Base-by-base conservation (phyloP, 2,888 invertebrate species). In the Dermolepida albohirtum region DNA sequence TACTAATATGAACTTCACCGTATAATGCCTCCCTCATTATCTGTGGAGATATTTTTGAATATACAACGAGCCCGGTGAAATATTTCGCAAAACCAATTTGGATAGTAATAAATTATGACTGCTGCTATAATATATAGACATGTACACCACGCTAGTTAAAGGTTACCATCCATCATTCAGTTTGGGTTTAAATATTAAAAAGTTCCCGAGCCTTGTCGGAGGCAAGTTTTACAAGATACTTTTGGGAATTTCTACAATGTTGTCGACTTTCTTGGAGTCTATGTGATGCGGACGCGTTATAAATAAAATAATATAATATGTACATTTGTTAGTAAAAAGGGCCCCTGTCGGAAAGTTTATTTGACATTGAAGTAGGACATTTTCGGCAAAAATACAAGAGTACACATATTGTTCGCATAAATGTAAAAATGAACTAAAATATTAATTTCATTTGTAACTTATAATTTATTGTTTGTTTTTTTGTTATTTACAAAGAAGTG, bases 111-210 rank as follows among this genome's bases (percentile, higher is more conserved):
- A 68, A 65, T 65, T 64, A 64, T 67, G 50, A 17, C 39, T 29
- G 57, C 44, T 65, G 44, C 34, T 62, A 67, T 67, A 71, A 70
- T 68, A 67, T 69, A 71, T 67, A 71, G 73, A 70, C 71, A 69
- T 59, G 71, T 70, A 64, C 64, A 67, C 64, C 66, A 67, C 69
- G 68, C 57, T 69, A 71, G 72, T 71, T 72, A 72, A 73, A 73
- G 72, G 72, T 72, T 66, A 69, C 71, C 74, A 74, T 74, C 73
- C 72, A 74, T 74, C 74, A 74, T 74, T 68, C 70, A 65, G 68
- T 71, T 69, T 62, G 43, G 68, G 72, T 70, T 73, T 66, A 73
- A 73, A 74, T 73, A 74, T 74, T 74, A 74, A 74, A 73, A 74
- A 70, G 66, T 70, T 51, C 41, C 49, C 49, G 50, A 29, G 64